phyloP scores from a whole-genome alignment of 2,113 vertebrate species.

The Oncorhynchus mykiss region DNA sequence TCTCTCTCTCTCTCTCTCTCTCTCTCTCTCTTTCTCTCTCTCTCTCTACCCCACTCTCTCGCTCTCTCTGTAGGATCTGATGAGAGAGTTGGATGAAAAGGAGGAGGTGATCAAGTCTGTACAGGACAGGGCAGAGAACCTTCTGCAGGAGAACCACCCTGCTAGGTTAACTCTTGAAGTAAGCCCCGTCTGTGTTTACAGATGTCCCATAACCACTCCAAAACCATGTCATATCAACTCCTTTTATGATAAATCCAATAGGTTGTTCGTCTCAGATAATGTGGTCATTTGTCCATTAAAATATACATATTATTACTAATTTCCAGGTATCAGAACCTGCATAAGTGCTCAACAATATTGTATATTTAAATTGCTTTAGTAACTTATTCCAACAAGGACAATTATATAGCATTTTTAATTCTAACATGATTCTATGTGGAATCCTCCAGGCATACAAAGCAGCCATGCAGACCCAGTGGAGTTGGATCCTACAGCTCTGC shows the following conservation, averaged over 20 bases:
- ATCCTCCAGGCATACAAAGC: slow-evolving; percentile 82
- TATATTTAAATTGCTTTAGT: no score
- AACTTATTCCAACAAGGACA: no score
- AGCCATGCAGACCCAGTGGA: slow-evolving; percentile 98
- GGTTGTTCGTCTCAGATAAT: not conserved
- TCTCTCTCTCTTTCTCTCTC: no score
- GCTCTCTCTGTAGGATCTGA: slow-evolving; percentile 82
- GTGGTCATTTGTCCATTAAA: no score
- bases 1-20: no score
- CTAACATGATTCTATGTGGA: not conserved
- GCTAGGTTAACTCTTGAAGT: slow-evolving; percentile 95
- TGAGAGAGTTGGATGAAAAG: slow-evolving; percentile 95
- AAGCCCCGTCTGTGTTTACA: slow-evolving; percentile 32
- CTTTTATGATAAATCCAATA: not conserved
- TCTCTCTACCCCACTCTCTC: not conserved
- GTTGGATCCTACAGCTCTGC: slow-evolving; percentile 95
- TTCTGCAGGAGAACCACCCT: slow-evolving; percentile 91
- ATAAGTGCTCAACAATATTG: no score
- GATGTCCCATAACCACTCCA: not conserved
- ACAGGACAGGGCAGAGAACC: slow-evolving; percentile 90
- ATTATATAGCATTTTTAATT: no score
- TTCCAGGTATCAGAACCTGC: no score
- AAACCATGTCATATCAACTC: no score
- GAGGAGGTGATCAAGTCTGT: slow-evolving; percentile 91
- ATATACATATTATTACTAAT: no score